Base-by-base conservation (phyloP, 2,797 vertebrate genomes). In the Poeciliopsis gracilis region DNA sequence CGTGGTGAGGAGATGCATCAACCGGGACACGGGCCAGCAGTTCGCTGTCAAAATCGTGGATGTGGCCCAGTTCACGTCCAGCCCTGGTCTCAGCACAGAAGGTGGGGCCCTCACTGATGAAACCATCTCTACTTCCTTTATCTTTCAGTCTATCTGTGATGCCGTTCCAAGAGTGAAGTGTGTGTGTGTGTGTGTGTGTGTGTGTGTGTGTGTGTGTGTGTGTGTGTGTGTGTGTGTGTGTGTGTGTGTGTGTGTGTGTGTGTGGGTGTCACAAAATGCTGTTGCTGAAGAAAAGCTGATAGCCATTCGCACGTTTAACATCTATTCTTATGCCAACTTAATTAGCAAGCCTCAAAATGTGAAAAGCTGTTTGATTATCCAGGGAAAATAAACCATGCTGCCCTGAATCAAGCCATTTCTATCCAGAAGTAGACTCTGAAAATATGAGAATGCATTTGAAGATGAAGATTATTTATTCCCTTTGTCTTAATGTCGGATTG, bases 1-100 rank as follows among this genome's bases (percentile, higher is more conserved):
- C 36, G 98, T 99, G 92, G 98, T 99, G 82, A 95, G 98, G 77
- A 93, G 98, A 98, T 99, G 98, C 91, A 99, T 99, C 96, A 99
- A 99, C 97, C 95, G 98, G 92, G 98, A 99, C 87, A 99, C 97
- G 2, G 98, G 97, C 78, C 98, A 99, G 90, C 98, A 99, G 93
- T 99, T 99, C 87, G 98, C 98, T 87, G 98, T 99, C 87, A 99
- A 99, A 94, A 99, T 99, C 83, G 98, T 99, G 91, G 98, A 99
- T 89, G 98, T 99, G 94, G 98, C 98, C 94, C 97, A 99, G 95
- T 99, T 99, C 93, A 99, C 98, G 82, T 99, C 98, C 95, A 99
- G 98, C 88, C 98, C 98, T 85, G 98, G 98, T 85, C 97, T 99
- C 96, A 99, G 98, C 96, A 99, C 98, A 87, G 98, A 99, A 95